Conservation (phyloP, 2,113 vertebrate species). For the Pantherophis guttatus region DNA sequence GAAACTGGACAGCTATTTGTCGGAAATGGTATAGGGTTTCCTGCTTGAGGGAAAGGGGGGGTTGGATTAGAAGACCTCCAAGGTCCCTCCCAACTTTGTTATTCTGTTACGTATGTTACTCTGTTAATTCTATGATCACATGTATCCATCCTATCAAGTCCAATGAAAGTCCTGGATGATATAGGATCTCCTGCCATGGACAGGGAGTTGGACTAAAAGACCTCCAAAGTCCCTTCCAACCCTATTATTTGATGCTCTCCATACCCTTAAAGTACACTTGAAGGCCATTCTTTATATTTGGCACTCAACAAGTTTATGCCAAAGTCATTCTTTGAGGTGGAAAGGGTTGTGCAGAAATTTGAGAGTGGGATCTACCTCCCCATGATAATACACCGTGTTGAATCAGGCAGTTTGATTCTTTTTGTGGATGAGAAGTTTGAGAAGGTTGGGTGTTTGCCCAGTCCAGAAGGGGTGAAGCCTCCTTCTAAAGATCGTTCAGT, state of each 20-base stretch:
- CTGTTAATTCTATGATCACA: neutral
- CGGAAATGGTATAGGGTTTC: neutral
- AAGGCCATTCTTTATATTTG: neutral
- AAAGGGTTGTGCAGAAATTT: neutral
- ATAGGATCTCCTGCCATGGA: neutral
- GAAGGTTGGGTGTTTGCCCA: neutral
- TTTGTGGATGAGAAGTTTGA: neutral
- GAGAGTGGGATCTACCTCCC: neutral
- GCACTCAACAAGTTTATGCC: neutral
- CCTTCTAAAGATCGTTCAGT: neutral
- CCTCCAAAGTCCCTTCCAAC: neutral
- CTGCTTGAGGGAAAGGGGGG: no score
- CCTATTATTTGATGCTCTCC: neutral
- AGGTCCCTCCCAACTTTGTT: no score
- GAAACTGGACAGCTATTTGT: neutral
- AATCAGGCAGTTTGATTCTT: neutral
- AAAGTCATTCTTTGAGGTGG: neutral
- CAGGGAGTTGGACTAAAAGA: neutral
- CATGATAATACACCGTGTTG: neutral
- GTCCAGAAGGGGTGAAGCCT: neutral
- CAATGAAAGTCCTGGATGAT: neutral
- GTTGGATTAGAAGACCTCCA: neutral
- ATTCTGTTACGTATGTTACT: neutral
- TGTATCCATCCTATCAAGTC: neutral
- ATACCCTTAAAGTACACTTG: neutral